Percentiles rank a stretch among this genome's conserved stretches.
Evolutionary conservation across 2,113 vertebrate species (phyloP).

Genomic region (Rhabdornis inornatus): DNA sequence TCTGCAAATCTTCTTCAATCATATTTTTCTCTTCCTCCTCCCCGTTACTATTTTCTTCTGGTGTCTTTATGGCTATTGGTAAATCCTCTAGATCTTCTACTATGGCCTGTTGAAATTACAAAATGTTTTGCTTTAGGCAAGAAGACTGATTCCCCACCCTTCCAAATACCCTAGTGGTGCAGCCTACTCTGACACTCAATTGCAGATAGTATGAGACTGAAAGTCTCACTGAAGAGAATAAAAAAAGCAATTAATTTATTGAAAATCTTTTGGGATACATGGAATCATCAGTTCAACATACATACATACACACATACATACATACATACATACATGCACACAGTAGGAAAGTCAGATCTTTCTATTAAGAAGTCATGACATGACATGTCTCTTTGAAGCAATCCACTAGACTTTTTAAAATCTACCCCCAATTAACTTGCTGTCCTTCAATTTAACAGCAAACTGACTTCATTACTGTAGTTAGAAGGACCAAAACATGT

Average conservation of each 20-base stretch:
- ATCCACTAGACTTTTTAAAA: background rate
- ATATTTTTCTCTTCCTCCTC: constrained; percentile 61
- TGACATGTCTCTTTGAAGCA: background rate
- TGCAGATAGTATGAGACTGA: background rate
- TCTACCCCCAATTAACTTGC: too few relatives aligned
- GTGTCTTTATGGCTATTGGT: background rate
- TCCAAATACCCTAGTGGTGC: background rate
- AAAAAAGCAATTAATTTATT: background rate
- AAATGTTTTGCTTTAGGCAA: background rate
- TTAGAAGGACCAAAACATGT: background rate
- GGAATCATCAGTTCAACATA: background rate
- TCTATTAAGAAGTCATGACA: background rate
- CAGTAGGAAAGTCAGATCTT: background rate
- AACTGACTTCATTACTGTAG: background rate
- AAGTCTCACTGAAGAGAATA: background rate
- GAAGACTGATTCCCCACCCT: background rate
- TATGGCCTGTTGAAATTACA: background rate
- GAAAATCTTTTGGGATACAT: background rate
- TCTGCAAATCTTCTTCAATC: constrained; percentile 47
- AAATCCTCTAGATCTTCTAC: background rate
- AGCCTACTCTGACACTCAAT: background rate
- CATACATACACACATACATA: background rate
- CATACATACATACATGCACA: background rate
- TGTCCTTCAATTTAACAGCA: background rate
- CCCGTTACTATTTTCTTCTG: constrained; percentile 45